phyloP scores from a whole-genome alignment of 2,888 invertebrate species.

The Scaptomyza flava region DNA sequence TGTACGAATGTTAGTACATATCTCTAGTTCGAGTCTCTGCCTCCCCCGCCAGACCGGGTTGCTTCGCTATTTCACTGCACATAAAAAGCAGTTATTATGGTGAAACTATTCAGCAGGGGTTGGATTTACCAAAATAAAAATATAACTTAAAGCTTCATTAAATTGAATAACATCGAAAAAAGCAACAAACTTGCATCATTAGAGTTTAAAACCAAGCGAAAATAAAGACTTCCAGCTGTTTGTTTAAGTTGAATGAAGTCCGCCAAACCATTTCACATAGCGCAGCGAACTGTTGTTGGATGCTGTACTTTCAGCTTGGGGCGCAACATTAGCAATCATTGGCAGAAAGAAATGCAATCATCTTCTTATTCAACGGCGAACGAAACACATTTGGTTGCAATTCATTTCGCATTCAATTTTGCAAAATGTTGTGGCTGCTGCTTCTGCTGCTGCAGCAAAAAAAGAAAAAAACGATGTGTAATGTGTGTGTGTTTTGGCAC shows the following conservation, averaged over 20 bases:
- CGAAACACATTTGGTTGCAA: slow-evolving; percentile 66
- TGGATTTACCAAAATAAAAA: neutral
- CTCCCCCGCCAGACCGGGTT: slow-evolving; percentile 8
- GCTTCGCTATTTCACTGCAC: slow-evolving; percentile 20
- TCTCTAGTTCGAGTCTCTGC: slow-evolving; percentile 26
- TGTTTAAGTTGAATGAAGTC: neutral
- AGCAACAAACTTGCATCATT: slow-evolving; percentile 7
- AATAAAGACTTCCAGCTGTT: neutral
- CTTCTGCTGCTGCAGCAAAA: neutral
- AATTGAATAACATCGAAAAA: neutral
- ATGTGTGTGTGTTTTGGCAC: slow-evolving; percentile 21
- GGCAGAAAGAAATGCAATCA: slow-evolving; percentile 75
- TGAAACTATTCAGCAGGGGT: neutral
- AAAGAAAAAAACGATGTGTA: slow-evolving; percentile 16
- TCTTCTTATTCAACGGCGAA: slow-evolving; percentile 55
- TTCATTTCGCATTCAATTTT: slow-evolving; percentile 69
- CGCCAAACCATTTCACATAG: slow-evolving; percentile 4
- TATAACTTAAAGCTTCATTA: neutral
- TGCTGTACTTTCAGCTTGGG: slow-evolving; percentile 40
- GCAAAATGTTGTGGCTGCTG: slow-evolving; percentile 36
- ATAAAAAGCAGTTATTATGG: neutral
- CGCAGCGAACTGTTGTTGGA: slow-evolving; percentile 36
- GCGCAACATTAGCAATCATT: slow-evolving; percentile 63
- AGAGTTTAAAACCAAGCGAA: neutral
- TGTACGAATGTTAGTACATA: slow-evolving; percentile 8